These are phyloP conservation scores for Heterocephalus glaber DNA, from an alignment of 2,113 vertebrate species.

Conservation along the genomic window DNA sequence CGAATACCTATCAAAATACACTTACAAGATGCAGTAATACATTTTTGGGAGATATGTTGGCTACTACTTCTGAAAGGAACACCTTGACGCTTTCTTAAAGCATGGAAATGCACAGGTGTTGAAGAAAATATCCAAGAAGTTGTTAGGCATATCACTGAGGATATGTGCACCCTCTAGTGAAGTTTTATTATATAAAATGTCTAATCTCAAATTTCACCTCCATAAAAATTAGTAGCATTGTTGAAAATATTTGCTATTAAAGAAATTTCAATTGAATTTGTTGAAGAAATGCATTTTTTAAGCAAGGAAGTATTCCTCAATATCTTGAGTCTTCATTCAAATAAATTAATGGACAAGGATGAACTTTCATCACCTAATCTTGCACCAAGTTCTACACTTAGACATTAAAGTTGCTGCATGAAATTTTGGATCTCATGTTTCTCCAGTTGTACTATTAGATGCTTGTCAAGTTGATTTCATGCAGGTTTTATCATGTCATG, in stretches of 20 bases:
- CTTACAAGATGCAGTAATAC: slow-evolving; percentile 96
- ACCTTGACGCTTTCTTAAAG: slow-evolving; percentile 94
- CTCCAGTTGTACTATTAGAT: slow-evolving; percentile 94
- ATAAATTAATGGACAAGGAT: background rate
- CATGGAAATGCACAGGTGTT: slow-evolving; percentile 89
- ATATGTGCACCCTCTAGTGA: slow-evolving; percentile 94
- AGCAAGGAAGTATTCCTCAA: background rate
- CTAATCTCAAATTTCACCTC: slow-evolving; percentile 97
- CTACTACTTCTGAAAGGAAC: slow-evolving; percentile 96
- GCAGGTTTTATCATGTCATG: slow-evolving; percentile 95
- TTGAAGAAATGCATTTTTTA: background rate
- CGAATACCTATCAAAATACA: slow-evolving; percentile 97
- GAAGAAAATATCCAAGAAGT: slow-evolving; percentile 96
- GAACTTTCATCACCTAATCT: background rate
- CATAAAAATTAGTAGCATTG: slow-evolving; percentile 90
- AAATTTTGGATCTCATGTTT: slow-evolving; percentile 94
- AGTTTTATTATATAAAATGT: slow-evolving; percentile 95
- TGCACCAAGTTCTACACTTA: slow-evolving; percentile 63
- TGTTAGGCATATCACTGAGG: slow-evolving; percentile 96
- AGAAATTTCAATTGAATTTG: too few relatives aligned
- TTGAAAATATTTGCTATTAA: background rate
- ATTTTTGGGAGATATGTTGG: slow-evolving; percentile 95
- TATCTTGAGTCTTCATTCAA: background rate
- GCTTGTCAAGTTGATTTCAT: slow-evolving; percentile 96
- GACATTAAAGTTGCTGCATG: slow-evolving; percentile 89